These are phyloP conservation scores for Chiloscyllium punctatum DNA, from an alignment of 2,797 vertebrate genomes.

Conservation along the genomic window DNA sequence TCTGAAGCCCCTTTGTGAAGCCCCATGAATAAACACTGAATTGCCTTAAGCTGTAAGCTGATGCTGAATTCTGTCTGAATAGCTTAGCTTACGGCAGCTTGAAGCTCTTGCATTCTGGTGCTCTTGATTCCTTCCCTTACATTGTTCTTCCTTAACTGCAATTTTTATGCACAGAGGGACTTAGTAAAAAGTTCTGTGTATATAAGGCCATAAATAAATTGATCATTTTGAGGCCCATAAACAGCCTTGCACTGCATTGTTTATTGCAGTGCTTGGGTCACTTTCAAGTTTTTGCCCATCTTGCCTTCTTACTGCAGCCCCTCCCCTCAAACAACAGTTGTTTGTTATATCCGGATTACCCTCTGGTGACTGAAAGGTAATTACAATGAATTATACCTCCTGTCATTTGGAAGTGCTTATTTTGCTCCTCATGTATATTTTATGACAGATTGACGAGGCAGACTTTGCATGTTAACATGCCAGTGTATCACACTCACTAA, in stretches of 20 bases:
- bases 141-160: not conserved
- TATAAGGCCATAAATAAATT: not conserved
- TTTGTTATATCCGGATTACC: not conserved
- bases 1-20: not conserved
- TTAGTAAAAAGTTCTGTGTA: not conserved
- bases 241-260: not conserved
- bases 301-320: not conserved
- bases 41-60: not conserved
- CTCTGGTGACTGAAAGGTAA: constrained; percentile 16
- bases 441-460: constrained; percentile 13
- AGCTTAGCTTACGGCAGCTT: not conserved
- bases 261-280: not conserved
- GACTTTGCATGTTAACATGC: not conserved
- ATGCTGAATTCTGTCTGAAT: not conserved
- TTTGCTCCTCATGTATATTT: constrained; percentile 19
- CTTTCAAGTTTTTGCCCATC: not conserved
- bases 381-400: constrained; percentile 13
- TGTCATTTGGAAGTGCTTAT: constrained; percentile 30
- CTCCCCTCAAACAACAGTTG: not conserved
- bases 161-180: not conserved
- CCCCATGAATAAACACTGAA: not conserved
- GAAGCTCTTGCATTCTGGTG: not conserved
- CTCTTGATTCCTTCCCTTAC: not conserved
- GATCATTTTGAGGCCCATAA: not conserved
- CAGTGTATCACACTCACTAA: not conserved